Conservation (phyloP, 2,888 invertebrate genomes). For the Dasysyrphus albostriatus region DNA sequence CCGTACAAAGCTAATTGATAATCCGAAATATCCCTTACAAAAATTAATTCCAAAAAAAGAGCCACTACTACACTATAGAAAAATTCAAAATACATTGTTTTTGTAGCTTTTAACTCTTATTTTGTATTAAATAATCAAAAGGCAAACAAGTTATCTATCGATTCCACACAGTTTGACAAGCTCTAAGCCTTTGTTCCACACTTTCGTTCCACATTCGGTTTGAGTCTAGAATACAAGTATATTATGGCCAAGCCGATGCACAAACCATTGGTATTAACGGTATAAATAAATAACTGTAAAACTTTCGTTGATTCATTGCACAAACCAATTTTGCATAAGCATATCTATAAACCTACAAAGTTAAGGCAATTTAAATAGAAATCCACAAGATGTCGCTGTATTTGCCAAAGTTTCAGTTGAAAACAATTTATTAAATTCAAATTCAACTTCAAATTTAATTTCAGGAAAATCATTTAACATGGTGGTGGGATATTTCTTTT, state of each 20-base stretch:
- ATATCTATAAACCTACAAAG: not conserved
- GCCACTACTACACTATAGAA: not conserved
- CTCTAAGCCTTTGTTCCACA: not conserved
- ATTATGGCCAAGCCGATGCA: not conserved
- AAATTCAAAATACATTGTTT: not conserved
- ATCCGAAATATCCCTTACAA: too few species aligned
- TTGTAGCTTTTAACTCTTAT: not conserved
- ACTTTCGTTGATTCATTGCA: not conserved
- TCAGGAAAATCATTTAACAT: too few species aligned
- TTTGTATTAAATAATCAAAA: not conserved
- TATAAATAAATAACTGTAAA: not conserved
- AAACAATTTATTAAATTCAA: too few species aligned
- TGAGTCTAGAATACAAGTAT: not conserved
- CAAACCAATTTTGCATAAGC: not conserved
- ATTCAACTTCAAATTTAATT: too few species aligned
- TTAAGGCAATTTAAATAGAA: not conserved
- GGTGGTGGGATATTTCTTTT: too few species aligned
- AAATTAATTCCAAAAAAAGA: not conserved
- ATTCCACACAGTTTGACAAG: slow-evolving; percentile 14
- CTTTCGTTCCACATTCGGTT: not conserved
- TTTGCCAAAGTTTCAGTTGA: not conserved
- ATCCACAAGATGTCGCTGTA: not conserved
- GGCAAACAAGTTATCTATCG: not conserved
- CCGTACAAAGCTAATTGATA: too few species aligned
- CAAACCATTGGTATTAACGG: not conserved